A percentile compares a stretch with the other conserved stretches of the same genome.
These are phyloP conservation scores for Sarcophaga peregrina DNA, from an alignment of 1,140 invertebrate species.

Conservation along the genomic window DNA sequence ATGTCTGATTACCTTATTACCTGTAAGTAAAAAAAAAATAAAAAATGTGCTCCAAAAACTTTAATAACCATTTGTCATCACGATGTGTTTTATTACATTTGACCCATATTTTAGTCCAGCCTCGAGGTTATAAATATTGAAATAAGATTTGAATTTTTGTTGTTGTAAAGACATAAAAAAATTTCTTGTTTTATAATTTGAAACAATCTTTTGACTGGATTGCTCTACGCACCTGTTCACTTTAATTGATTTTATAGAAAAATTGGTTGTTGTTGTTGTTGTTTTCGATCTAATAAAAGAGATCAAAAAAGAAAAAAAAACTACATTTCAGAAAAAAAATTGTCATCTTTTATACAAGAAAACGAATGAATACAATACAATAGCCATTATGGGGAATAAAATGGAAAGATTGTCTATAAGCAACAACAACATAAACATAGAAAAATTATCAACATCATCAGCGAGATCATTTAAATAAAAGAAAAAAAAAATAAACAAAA, in stretches of 20 bases:
- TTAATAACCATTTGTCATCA: too few relatives aligned
- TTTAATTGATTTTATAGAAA: not conserved
- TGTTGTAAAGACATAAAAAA: too few relatives aligned
- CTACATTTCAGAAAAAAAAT: not conserved
- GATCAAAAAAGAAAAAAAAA: not conserved
- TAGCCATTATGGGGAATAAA: not conserved
- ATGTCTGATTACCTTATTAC: too few relatives aligned
- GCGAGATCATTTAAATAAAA: conserved; percentile 5
- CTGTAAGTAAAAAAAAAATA: too few relatives aligned
- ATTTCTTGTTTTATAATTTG: too few relatives aligned
- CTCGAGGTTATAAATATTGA: too few relatives aligned
- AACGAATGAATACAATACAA: not conserved
- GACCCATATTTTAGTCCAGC: too few relatives aligned
- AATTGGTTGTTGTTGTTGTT: not conserved
- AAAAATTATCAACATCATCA: not conserved
- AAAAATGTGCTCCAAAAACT: too few relatives aligned
- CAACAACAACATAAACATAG: not conserved
- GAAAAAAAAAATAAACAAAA: not conserved
- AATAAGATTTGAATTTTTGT: too few relatives aligned
- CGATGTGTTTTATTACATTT: too few relatives aligned
- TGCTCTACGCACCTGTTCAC: not conserved
- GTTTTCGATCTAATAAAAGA: not conserved
- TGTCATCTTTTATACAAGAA: not conserved
- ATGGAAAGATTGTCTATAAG: not conserved
- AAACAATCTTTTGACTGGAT: too few relatives aligned